These are phyloP conservation scores for Gallinago nigripennis DNA, from an alignment of 2,797 vertebrate species.

Conservation along the genomic window DNA sequence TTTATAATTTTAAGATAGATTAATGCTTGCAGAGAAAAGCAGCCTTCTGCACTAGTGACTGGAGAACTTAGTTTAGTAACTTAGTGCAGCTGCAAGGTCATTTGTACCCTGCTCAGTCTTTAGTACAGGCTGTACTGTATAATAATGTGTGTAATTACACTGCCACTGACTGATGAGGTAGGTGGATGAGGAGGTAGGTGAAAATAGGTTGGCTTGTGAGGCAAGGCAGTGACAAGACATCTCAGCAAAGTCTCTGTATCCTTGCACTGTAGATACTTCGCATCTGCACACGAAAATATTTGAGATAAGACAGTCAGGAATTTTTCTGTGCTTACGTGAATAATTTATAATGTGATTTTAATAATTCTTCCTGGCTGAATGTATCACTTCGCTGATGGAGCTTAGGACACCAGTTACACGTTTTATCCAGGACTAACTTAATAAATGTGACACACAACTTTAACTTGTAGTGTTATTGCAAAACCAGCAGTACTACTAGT, in stretches of 20 bases:
- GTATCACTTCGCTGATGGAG: not conserved
- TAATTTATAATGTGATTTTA: conserved; percentile 47
- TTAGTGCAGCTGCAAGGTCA: not conserved
- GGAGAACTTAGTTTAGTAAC: not conserved
- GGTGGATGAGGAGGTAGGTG: not conserved
- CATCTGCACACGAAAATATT: conserved; percentile 13
- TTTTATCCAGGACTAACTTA: not conserved
- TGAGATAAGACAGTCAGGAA: not conserved
- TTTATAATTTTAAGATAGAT: conserved; percentile 10
- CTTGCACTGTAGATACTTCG: not conserved
- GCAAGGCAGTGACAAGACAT: conserved; percentile 15
- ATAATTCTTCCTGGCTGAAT: conserved; percentile 3
- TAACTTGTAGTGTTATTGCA: conserved; percentile 4
- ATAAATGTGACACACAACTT: not conserved
- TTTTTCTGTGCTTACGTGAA: conserved; percentile 36
- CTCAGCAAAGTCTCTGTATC: not conserved
- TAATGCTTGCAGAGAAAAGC: not conserved
- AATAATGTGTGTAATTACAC: not conserved
- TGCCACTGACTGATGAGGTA: conserved; percentile 1
- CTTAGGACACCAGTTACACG: not conserved
- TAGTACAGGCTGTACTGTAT: not conserved
- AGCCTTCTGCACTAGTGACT: conserved; percentile 6
- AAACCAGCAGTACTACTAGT: not conserved
- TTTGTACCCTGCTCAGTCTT: not conserved
- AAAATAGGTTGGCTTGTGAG: not conserved